These are phyloP conservation scores for Ceratitis capitata DNA, from an alignment of 1,140 invertebrate genomes.

Conservation along the genomic window DNA sequence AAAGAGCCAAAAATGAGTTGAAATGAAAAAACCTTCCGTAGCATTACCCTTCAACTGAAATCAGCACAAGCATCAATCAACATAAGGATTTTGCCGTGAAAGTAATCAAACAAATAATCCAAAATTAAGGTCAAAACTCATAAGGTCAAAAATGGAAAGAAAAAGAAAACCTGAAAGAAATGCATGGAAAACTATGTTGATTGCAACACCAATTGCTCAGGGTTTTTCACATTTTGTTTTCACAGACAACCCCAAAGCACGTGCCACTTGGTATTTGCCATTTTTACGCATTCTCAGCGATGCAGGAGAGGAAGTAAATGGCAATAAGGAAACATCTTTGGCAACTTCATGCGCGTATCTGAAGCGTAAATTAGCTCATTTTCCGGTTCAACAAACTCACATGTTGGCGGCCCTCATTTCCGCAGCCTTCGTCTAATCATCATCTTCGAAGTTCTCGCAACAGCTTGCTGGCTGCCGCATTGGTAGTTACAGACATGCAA, in stretches of 20 bases:
- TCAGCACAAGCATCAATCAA: neutral
- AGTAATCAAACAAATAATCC: neutral
- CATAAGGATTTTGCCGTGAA: neutral
- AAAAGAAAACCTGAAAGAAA: neutral
- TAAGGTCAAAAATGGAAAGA: neutral
- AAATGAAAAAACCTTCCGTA: too few species aligned
- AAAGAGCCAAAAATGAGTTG: too few species aligned
- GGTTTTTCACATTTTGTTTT: neutral
- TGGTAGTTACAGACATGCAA: neutral
- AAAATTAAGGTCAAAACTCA: constrained; percentile 31
- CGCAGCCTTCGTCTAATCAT: too few species aligned
- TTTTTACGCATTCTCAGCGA: neutral
- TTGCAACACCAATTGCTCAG: neutral
- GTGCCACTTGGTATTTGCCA: neutral
- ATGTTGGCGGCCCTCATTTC: too few species aligned
- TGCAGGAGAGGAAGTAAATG: neutral
- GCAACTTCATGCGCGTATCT: constrained; percentile 38
- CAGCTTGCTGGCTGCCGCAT: neutral
- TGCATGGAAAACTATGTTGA: constrained; percentile 13
- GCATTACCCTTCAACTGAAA: neutral
- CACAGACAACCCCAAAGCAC: neutral
- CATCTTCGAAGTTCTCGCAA: neutral
- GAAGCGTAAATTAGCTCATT: constrained; percentile 45
- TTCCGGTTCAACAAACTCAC: constrained; percentile 45
- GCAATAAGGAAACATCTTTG: neutral